Conservation (phyloP, 2,888 invertebrate genomes). For the Mactromeris polynyma region DNA sequence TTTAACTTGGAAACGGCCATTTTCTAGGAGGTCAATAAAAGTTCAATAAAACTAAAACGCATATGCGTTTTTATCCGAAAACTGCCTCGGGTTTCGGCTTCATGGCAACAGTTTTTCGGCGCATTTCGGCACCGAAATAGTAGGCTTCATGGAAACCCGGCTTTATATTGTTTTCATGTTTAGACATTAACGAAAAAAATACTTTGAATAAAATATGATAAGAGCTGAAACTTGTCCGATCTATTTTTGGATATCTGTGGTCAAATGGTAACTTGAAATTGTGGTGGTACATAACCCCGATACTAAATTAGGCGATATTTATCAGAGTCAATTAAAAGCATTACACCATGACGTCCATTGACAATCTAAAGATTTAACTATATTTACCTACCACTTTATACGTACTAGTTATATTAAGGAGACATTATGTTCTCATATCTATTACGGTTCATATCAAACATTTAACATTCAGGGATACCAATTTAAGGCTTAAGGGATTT, state of each 20-base stretch:
- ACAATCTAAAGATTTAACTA: not conserved
- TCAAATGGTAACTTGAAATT: not conserved
- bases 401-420: not conserved
- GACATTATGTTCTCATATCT: not conserved
- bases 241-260: not conserved
- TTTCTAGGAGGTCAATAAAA: no score
- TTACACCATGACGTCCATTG: not conserved
- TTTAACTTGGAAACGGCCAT: no score
- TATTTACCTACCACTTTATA: constrained; percentile 11
- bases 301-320: constrained; percentile 1
- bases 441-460: not conserved
- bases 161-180: no score
- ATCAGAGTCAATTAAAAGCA: not conserved
- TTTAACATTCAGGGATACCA: not conserved
- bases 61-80: no score
- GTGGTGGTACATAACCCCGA: not conserved
- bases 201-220: not conserved
- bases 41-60: no score
- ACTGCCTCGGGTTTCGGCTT: no score
- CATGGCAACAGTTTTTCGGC: no score
- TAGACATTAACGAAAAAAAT: not conserved
- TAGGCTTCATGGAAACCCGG: no score
- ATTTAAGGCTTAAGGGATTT: not conserved
- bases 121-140: no score
- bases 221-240: not conserved